Percentiles rank a stretch among this genome's conserved stretches.
These are phyloP conservation scores for Cassiopea xamachana DNA, from an alignment of 30 jellyfish, hydroid and myxozoan genomes.

Conservation along the genomic window DNA sequence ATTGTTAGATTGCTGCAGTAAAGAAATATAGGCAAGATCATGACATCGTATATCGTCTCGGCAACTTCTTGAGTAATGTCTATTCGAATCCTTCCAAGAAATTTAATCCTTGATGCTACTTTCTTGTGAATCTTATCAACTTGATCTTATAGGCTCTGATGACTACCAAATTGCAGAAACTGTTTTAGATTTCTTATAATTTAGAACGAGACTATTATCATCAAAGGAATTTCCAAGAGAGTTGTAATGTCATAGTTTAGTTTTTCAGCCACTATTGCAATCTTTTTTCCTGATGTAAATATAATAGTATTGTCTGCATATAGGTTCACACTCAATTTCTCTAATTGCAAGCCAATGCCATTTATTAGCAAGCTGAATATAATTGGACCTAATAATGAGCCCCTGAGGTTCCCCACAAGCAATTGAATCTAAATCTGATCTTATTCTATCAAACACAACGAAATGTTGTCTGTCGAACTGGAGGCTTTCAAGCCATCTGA, in stretches of 20 bases:
- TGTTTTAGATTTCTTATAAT: neutral
- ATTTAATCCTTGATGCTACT: neutral
- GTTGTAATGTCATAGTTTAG: neutral
- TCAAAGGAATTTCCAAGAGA: neutral
- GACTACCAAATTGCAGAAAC: neutral
- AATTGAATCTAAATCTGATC: constrained; percentile 1
- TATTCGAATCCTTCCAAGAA: neutral
- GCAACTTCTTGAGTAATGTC: neutral
- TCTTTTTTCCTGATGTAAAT: neutral
- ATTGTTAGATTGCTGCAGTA: neutral
- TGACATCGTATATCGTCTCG: neutral
- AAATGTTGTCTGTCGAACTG: neutral
- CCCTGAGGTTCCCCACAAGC: constrained; percentile 5
- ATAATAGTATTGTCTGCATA: neutral
- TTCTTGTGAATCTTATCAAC: neutral
- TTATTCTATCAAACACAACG: neutral
- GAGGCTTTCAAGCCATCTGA: neutral
- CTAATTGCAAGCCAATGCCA: constrained; percentile 8
- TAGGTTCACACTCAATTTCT: neutral
- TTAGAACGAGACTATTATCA: constrained; percentile 8
- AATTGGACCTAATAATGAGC: neutral
- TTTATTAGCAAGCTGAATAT: neutral
- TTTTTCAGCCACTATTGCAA: neutral
- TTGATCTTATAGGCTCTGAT: neutral
- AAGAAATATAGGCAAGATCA: constrained; percentile 17